Conservation (phyloP, 2,888 invertebrate species). For the Geotrupes spiniger region DNA sequence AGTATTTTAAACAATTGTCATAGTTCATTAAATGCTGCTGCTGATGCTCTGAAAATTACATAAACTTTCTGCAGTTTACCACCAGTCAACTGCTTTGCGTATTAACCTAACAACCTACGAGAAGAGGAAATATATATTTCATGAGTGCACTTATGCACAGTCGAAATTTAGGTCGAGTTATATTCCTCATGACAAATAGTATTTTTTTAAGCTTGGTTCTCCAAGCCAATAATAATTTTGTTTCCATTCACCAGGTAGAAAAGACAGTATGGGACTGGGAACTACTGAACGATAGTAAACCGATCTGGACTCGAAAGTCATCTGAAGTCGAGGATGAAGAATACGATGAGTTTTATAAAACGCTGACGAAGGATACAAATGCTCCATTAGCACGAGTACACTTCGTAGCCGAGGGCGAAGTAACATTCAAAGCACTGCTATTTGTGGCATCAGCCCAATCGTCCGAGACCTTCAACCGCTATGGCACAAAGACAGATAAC, state of each 20-base stretch:
- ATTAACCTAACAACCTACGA: too few relatives aligned
- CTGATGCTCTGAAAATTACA: too few relatives aligned
- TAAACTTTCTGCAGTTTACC: too few relatives aligned
- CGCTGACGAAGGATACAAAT: constrained; percentile 84
- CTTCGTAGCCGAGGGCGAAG: constrained; percentile 98
- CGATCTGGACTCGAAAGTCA: constrained; percentile 96
- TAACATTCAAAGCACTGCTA: constrained; percentile 94
- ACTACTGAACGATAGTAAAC: constrained; percentile 93
- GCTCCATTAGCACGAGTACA: constrained; percentile 86
- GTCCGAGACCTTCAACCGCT: constrained; percentile 90
- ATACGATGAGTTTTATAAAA: constrained; percentile 94
- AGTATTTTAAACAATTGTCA: too few relatives aligned
- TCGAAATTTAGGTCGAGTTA: too few relatives aligned
- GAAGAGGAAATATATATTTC: too few relatives aligned
- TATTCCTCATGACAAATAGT: too few relatives aligned
- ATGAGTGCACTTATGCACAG: too few relatives aligned
- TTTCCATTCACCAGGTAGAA: constrained; percentile 58
- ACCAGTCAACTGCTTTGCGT: too few relatives aligned
- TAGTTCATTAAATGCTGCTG: too few relatives aligned
- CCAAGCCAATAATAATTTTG: background rate
- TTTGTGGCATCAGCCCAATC: constrained; percentile 92
- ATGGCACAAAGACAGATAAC: constrained; percentile 91
- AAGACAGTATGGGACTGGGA: constrained; percentile 99
- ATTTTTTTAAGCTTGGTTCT: too few relatives aligned
- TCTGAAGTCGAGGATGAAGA: constrained; percentile 82